Base-by-base conservation (phyloP, 2,797 vertebrate species). In the Enteromius unitaeniatus region DNA sequence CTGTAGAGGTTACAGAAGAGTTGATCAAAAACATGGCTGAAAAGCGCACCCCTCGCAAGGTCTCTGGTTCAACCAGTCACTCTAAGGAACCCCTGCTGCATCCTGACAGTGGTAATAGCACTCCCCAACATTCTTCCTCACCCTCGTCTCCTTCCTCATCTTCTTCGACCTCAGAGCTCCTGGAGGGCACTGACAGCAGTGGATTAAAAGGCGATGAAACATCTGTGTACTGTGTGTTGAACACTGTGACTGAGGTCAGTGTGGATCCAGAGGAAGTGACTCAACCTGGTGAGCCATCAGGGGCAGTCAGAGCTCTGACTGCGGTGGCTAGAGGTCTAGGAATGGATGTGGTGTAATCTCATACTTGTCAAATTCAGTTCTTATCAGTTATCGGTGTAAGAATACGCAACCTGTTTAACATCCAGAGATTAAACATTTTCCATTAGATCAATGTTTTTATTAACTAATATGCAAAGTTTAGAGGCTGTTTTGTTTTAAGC, bases 21-120 rank as follows among this genome's bases (percentile, higher is more conserved):
- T 93, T 96, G 86, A 96, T 96, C 90, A 96, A 96, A 91, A 95
- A 96, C 94, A 95, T 96, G 95, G 94, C 91, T 53, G 95, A 93
- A 84, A 95, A 94, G 83, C 93, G 92, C 0, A 91, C 90, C 19
- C 89, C 89, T 13, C 93, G 92, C 58, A 95, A 94, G 80, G 89
- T 87, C 69, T 89, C 69, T 1, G 89, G 89, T 11, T 88, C 86
- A 9, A 87, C 88, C 78, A 78, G 87, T 68, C 89, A 86, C 65
- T 89, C 86, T 68, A 93, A 92, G 81, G 91, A 87, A 45, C 69
- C 89, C 0, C 68, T 85, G 0, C 70, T 51, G 40, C 21, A 87
- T 0, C 84, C 87, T 0, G 90, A 92, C 84, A 92, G 88, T 1
- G 68, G 86, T n/a, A 87, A 42, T 0, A 89, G 90, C 85, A 90